Evolutionary conservation across 64 coral and sea anemone genomes (phyloP).

Genomic region (Dendronephthya gigantea): DNA sequence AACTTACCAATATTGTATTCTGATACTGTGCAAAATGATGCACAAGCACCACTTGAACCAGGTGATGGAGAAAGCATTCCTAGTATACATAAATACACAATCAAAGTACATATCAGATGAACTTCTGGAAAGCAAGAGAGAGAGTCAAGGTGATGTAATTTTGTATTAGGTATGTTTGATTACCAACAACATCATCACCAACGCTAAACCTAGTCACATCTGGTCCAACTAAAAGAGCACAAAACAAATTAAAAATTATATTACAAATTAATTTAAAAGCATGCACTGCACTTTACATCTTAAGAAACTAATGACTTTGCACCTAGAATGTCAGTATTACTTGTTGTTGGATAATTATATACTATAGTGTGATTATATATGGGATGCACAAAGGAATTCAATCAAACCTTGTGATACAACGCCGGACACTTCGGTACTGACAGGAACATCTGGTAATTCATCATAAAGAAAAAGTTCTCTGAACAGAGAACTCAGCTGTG

Average conservation of each 20-base stretch:
- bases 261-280: background rate
- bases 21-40: slow-evolving; percentile 66
- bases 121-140: background rate
- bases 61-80: slow-evolving; percentile 66
- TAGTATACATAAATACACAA: background rate
- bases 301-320: background rate
- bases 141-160: background rate
- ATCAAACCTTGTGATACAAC: background rate
- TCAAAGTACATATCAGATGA: background rate
- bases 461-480: too few species aligned
- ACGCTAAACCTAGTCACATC: slow-evolving; percentile 62
- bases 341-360: too few species aligned
- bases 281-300: background rate
- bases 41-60: slow-evolving; percentile 59
- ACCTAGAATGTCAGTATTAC: too few species aligned
- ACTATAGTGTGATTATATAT: background rate
- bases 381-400: background rate
- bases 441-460: background rate
- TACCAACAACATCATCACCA: slow-evolving; percentile 95
- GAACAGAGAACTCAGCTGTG: too few species aligned
- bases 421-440: background rate
- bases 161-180: background rate
- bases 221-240: slow-evolving; percentile 63
- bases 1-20: slow-evolving; percentile 80
- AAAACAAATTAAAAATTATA: background rate